Evolutionary conservation across 2,888 invertebrate species (phyloP).

Genomic region (Frankliniella fusca): DNA sequence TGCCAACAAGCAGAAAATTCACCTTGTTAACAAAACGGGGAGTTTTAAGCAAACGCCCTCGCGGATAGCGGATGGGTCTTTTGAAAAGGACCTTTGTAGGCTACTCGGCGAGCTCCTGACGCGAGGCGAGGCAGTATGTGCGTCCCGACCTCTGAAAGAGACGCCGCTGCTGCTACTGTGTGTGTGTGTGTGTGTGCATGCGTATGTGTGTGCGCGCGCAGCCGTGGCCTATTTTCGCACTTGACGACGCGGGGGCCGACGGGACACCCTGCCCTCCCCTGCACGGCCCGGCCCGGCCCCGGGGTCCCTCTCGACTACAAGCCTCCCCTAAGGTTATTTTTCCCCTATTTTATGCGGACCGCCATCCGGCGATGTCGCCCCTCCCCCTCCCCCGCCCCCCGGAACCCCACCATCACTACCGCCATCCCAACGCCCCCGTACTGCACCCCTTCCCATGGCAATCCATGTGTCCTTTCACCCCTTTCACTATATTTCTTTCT

Average conservation of each 20-base stretch:
- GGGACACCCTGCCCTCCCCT: neutral
- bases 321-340: neutral
- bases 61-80: too few relatives aligned
- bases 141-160: too few relatives aligned
- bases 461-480: constrained; percentile 19
- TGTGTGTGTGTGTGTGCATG: too few relatives aligned
- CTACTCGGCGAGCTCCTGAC: too few relatives aligned
- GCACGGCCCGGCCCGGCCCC: neutral
- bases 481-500: constrained; percentile 19
- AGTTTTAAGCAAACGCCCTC: too few relatives aligned
- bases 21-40: too few relatives aligned
- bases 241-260: neutral
- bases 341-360: constrained; percentile 12
- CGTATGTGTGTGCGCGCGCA: neutral
- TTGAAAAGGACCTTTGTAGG: too few relatives aligned
- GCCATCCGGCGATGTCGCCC: constrained; percentile 2
- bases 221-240: neutral
- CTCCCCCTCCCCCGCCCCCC: neutral
- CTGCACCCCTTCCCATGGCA: neutral
- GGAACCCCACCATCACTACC: neutral
- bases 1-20: too few relatives aligned
- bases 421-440: too few relatives aligned
- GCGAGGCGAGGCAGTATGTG: too few relatives aligned
- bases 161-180: too few relatives aligned
- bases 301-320: neutral